Percentiles rank a stretch among this genome's conserved stretches.
Evolutionary conservation across 2,113 vertebrate genomes (phyloP).

Genomic region (Centropus unirufus): DNA sequence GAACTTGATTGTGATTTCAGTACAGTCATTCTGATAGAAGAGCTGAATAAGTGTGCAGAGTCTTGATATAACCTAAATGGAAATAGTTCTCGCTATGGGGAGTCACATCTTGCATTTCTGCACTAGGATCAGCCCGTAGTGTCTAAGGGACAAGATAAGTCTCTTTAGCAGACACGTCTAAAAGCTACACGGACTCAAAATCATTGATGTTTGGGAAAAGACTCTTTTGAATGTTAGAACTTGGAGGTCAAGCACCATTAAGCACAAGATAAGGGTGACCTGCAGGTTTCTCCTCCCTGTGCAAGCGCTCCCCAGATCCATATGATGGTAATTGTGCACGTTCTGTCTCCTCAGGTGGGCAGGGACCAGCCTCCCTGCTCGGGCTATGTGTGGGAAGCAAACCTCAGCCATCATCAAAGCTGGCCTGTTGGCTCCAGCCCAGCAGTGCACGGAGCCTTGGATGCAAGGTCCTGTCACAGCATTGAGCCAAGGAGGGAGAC

Average conservation of each 20-base stretch:
- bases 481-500: background rate
- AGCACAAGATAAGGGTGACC: background rate
- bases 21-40: background rate
- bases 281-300: background rate
- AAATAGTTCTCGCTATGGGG: background rate
- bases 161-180: background rate
- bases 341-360: background rate
- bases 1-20: slow-evolving; percentile 6
- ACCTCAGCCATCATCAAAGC: background rate
- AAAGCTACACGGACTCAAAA: background rate
- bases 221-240: background rate
- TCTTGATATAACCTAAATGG: background rate
- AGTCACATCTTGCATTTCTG: background rate
- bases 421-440: background rate
- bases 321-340: background rate
- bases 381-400: background rate
- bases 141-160: background rate
- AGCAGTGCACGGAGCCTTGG: background rate
- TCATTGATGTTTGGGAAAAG: background rate
- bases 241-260: background rate
- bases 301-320: background rate
- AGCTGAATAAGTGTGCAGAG: background rate
- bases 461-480: background rate
- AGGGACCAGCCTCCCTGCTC: background rate
- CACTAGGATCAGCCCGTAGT: background rate